phyloP scores from a whole-genome alignment of 2,797 vertebrate genomes.

The Spheniscus humboldti region DNA sequence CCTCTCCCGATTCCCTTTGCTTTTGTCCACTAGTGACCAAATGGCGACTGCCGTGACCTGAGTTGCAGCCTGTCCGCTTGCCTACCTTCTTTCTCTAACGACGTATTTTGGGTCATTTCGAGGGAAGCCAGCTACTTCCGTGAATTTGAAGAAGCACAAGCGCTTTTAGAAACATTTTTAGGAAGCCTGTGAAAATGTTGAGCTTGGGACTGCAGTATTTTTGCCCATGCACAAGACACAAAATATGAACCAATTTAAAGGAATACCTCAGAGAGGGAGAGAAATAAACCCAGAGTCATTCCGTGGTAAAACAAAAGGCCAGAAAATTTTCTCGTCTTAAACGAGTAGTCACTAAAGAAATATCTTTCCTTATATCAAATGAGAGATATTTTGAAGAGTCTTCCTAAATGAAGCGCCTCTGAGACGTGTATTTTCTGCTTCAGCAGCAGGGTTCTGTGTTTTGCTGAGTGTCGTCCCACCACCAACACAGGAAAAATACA shows the following conservation, averaged over 20 bases:
- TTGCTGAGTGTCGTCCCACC: background rate
- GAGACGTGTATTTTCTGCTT: background rate
- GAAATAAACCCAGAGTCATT: background rate
- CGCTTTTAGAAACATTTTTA: background rate
- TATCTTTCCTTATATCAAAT: background rate
- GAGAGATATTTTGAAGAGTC: background rate
- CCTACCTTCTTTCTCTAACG: background rate
- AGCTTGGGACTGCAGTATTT: background rate
- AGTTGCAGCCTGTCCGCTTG: background rate
- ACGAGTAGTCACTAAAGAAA: background rate
- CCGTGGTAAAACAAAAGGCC: background rate
- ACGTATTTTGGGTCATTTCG: background rate
- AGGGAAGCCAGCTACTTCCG: background rate
- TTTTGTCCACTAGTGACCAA: background rate
- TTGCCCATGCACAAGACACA: background rate
- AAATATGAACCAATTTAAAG: background rate
- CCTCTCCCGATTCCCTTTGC: accelerated
- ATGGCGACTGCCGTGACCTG: background rate
- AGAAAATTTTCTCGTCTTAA: background rate
- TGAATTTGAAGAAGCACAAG: background rate
- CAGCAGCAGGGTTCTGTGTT: background rate
- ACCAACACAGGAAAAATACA: background rate
- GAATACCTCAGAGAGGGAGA: background rate
- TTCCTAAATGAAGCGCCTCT: background rate
- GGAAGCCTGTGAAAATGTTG: background rate